Evolutionary conservation across 2,888 invertebrate species (phyloP).

Genomic region (Gari tellinella): DNA sequence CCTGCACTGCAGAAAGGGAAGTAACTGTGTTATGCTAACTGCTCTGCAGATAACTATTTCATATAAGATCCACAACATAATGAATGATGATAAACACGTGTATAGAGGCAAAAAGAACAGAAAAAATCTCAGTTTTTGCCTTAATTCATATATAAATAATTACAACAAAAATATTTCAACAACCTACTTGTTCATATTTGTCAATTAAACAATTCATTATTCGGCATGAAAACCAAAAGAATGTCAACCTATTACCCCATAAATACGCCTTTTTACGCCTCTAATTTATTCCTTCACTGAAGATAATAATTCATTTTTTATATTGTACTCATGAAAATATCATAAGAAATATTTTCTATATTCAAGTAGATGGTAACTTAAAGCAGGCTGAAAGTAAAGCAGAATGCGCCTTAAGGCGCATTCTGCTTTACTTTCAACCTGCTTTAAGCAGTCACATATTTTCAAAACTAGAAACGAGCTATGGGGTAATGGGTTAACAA

Average conservation of each 20-base stretch:
- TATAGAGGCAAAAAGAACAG: constrained; percentile 30
- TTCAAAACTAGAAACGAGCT: no score
- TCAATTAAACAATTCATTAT: not conserved
- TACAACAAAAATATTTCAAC: constrained; percentile 36
- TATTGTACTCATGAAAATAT: no score
- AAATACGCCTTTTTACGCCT: no score
- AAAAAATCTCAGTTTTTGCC: constrained; percentile 23
- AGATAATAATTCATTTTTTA: not conserved
- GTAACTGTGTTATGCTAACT: constrained; percentile 1
- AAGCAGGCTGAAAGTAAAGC: no score
- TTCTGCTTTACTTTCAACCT: no score
- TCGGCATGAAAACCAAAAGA: not conserved
- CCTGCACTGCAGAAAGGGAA: constrained; percentile 46
- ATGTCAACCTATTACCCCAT: not conserved
- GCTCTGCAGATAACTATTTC: constrained; percentile 29
- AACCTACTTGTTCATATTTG: constrained; percentile 14
- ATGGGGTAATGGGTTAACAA: no score
- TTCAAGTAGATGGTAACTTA: no score
- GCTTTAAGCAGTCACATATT: no score
- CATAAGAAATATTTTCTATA: no score
- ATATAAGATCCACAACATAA: constrained; percentile 29
- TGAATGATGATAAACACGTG: constrained; percentile 11
- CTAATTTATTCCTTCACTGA: no score
- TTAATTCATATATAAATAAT: constrained; percentile 37
- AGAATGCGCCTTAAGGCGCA: no score